Percentiles rank a stretch among this genome's conserved stretches.
phyloP scores from a whole-genome alignment of 1,140 invertebrate species.

The Maniola jurtina region DNA sequence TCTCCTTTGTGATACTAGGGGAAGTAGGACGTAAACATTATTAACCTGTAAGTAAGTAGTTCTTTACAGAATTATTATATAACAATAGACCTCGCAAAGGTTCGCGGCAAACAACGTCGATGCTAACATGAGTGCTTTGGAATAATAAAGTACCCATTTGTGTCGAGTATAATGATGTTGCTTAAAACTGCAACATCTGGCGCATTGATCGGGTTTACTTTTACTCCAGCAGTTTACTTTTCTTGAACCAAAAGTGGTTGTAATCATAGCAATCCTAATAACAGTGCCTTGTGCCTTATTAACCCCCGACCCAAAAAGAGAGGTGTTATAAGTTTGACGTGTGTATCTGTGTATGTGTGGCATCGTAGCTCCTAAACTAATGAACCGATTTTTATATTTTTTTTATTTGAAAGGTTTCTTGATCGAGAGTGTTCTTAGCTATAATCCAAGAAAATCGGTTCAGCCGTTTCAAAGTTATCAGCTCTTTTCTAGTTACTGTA shows the following conservation, averaged over 20 bases:
- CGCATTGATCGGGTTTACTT: background rate
- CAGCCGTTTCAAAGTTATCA: too few relatives aligned
- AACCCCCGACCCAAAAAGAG: too few relatives aligned
- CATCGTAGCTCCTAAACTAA: too few relatives aligned
- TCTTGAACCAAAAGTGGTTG: background rate
- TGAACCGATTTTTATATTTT: too few relatives aligned
- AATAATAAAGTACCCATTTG: background rate
- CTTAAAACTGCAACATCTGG: background rate
- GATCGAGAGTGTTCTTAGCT: too few relatives aligned
- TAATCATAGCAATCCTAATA: too few relatives aligned
- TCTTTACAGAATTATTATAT: slow-evolving; percentile 5
- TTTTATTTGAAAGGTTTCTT: too few relatives aligned
- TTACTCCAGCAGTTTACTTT: background rate
- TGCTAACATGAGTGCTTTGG: background rate
- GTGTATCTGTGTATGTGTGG: too few relatives aligned
- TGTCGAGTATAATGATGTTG: background rate
- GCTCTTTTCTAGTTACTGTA: too few relatives aligned
- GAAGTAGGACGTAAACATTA: slow-evolving; percentile 7
- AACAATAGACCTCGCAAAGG: background rate
- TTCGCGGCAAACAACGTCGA: slow-evolving; percentile 4
- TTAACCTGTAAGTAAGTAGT: background rate
- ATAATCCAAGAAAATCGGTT: too few relatives aligned
- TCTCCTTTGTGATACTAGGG: slow-evolving; percentile 11
- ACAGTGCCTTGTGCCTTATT: too few relatives aligned
- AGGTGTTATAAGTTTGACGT: too few relatives aligned